Evolutionary conservation across 2,888 invertebrate species (phyloP).

Genomic region (Scaptomyza reducta): DNA sequence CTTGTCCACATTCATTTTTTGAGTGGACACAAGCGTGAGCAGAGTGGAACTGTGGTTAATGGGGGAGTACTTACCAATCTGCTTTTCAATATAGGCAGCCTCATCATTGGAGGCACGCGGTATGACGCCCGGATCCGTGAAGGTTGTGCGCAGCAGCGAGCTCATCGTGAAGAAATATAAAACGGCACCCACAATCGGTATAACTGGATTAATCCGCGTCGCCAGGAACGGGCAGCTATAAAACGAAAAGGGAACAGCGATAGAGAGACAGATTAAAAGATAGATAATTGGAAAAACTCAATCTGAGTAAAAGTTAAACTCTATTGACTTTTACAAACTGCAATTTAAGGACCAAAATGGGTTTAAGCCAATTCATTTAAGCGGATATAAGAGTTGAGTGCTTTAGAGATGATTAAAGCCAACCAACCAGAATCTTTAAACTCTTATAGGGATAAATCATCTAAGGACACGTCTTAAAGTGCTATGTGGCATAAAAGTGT

Average conservation of each 20-base stretch:
- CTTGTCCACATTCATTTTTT: slow-evolving; percentile 61
- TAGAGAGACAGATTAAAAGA: not conserved
- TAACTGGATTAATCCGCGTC: slow-evolving; percentile 93
- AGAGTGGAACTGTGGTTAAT: not conserved
- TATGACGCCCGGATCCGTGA: slow-evolving; percentile 97
- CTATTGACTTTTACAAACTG: not conserved
- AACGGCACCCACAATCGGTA: slow-evolving; percentile 95
- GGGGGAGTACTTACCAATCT: slow-evolving; percentile 88
- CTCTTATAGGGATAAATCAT: not conserved
- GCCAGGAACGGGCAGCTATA: slow-evolving; percentile 96
- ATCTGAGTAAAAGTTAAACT: not conserved
- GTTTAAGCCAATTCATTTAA: not conserved
- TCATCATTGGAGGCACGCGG: slow-evolving; percentile 94
- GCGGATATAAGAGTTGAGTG: not conserved
- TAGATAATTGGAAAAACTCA: slow-evolving; percentile 12
- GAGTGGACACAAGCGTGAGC: slow-evolving; percentile 45
- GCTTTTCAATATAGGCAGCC: slow-evolving; percentile 94
- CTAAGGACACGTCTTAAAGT: slow-evolving; percentile 16
- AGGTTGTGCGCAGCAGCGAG: slow-evolving; percentile 95
- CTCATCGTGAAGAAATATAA: slow-evolving; percentile 96
- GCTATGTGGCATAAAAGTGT: slow-evolving; percentile 5
- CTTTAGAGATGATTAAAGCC: not conserved
- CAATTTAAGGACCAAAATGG: not conserved
- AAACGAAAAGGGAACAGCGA: slow-evolving; percentile 58
- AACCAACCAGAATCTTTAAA: not conserved